Evolutionary conservation across 2,113 vertebrate genomes (phyloP), one percentile per base, ranked within the genome.

Genomic region (Carassius gibelio): DNA sequence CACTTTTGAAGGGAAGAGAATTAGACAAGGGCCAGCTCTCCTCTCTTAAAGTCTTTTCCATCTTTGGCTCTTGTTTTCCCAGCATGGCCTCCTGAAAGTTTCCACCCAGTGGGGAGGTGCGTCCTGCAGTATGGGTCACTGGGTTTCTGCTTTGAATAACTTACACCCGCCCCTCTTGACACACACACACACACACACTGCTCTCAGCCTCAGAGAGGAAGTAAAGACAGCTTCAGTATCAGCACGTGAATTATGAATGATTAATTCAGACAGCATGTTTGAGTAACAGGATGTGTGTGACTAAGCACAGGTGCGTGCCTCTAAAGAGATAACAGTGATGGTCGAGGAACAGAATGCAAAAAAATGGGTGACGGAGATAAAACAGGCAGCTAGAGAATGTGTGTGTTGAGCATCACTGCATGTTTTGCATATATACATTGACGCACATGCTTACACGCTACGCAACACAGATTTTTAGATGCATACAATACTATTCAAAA

Each of bases 311-410:
- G 72, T 66, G 42, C 36, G 52, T 84, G 26, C 55, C 45, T 21
- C 14, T 55, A 4, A 42, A 86, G 78, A 85, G 88, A 91, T 90
- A 89, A 84, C 81, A 83, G 74, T 30, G 72, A 92, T 84, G 75
- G 75, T 14, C 62, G 66, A 55, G 79, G 88, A 86, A 75, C 78
- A 87, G 88, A 93, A 92, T 90, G 91, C 74, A 81, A 84, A 82
- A 87, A 66, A 66, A 30, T 21, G 36, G 72, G 71, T 21, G n/a
- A 88, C 88, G 78, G 82, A 91, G 92, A 93, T 93, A 92, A 85
- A 90, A 92, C 89, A 75, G 90, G 89, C 84, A 91, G 88, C 88
- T 88, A 87, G 88, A 88, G 90, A 92, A 92, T 92, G 91, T 45
- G 52, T 75, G 62, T 19, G 15, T 50, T 23, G 30, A 72, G 26